Evolutionary conservation across 23 tunicate species (phyloP), one percentile per base, ranked within the genome.

Genomic region (Corella eumyota): DNA sequence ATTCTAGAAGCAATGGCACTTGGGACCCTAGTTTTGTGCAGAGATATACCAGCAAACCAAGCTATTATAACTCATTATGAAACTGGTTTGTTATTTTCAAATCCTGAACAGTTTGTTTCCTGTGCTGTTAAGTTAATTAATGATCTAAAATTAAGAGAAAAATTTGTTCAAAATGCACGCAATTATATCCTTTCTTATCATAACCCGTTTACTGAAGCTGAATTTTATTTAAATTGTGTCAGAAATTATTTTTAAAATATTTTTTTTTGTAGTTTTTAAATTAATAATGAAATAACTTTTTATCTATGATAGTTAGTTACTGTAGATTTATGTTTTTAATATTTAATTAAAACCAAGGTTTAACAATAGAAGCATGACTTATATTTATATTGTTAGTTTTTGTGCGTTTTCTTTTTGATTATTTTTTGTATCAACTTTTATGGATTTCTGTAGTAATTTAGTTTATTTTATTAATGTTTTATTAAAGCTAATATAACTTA

Each of bases 1-100:
- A 1, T 90, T 7, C 74, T 90, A 34, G 97, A 90, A 58, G 74
- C 75, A 4, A 90, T 90, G 97, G 64, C 79, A 0, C 22, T 63
- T 29, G 68, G 78, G 30, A 60, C 81, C 17, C 91, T 83, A 1
- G 97, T 90, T 4, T 20, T 90, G 0, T 91, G 75, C 1, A 24
- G 84, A 50, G 73, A 80, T 32, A 80, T 74, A 2, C 60, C 79
- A n/a, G 90, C 91, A 2, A 90, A 90, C 31, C 44, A 47, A 25
- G 65, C 81, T 0, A 30, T 88, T 29, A 62, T 88, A 0, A 62
- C 50, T 2, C 66, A 88, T 34, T n/a, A 56, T 24, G 13, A 71
- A 35, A 78, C 64, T 53, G 96, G 96, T 13, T 58, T 78, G 0
- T 56, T 88, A 52, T 88, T 72, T 65, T 19, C 49, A 0, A 53